These are phyloP conservation scores for Pavo muticus DNA, from an alignment of 2,113 vertebrate genomes.

Conservation along the genomic window DNA sequence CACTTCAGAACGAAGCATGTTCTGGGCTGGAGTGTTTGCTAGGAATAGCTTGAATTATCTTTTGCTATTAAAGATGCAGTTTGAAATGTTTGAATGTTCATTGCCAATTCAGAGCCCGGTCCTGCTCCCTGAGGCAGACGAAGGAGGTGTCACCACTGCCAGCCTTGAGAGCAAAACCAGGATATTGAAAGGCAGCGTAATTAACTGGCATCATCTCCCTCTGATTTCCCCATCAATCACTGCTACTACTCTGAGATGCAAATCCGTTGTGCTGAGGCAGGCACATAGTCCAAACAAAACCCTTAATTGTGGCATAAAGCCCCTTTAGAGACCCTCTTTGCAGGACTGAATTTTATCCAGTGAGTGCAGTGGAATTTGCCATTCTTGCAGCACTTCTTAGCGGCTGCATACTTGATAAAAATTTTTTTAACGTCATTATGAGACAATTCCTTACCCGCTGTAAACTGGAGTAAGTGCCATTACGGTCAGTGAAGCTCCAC, in stretches of 20 bases:
- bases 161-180: conserved; percentile 15
- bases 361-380: not conserved
- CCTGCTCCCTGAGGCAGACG: not conserved
- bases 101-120: not conserved
- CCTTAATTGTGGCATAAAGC: conserved; percentile 37
- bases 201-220: conserved; percentile 37
- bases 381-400: conserved; percentile 18
- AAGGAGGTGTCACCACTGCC: not conserved
- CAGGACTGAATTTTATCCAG: conserved; percentile 15
- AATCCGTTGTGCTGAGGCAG: conserved; percentile 28
- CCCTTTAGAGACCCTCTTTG: conserved; percentile 44
- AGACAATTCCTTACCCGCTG: not conserved
- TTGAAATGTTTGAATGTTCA: conserved; percentile 20
- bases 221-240: conserved; percentile 51
- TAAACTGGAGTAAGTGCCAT: conserved; percentile 26
- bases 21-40: not conserved
- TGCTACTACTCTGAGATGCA: conserved; percentile 24
- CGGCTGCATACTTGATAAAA: not conserved
- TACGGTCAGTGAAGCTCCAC: conserved; percentile 22
- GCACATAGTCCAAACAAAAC: conserved; percentile 50
- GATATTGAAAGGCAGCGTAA: conserved; percentile 13
- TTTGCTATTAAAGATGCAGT: conserved; percentile 35
- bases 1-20: conserved; percentile 41
- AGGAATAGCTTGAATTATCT: conserved; percentile 18
- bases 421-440: conserved; percentile 11